These are phyloP conservation scores for Batillaria attramentaria DNA, from an alignment of 1,140 invertebrate species.

Conservation along the genomic window DNA sequence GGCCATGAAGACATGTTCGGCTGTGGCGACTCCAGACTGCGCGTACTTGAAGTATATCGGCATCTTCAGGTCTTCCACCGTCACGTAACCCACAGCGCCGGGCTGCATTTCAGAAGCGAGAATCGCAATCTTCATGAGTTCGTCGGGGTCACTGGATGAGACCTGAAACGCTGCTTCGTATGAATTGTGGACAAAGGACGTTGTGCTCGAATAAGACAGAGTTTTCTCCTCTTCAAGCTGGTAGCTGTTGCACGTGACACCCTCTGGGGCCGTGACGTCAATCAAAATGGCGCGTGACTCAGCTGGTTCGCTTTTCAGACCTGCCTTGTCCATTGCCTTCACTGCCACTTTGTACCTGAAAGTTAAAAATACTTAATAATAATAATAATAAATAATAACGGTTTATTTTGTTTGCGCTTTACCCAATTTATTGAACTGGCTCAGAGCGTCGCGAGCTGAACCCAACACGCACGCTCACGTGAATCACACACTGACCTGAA, in stretches of 20 bases:
- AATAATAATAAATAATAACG: background rate
- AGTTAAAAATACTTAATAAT: too few species aligned
- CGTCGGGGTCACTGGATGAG: background rate
- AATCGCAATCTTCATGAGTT: background rate
- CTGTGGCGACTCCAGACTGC: background rate
- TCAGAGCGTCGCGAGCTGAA: too few species aligned
- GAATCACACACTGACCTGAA: too few species aligned
- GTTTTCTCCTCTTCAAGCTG: background rate
- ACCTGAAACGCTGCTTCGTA: background rate
- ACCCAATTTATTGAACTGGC: too few species aligned
- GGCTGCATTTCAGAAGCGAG: background rate
- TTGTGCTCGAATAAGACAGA: background rate
- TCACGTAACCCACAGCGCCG: background rate
- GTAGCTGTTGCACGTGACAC: conserved; percentile 29
- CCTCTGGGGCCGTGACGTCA: conserved; percentile 41
- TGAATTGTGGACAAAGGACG: background rate
- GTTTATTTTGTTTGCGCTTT: too few species aligned
- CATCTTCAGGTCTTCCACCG: background rate
- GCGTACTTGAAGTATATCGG: background rate
- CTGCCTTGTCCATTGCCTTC: conserved; percentile 46
- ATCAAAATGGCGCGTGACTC: conserved; percentile 33
- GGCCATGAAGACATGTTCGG: background rate
- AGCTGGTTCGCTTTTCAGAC: conserved; percentile 30
- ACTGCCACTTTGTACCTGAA: conserved; percentile 34
- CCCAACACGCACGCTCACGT: too few species aligned